A percentile compares a stretch with the other conserved stretches of the same genome.
These are phyloP conservation scores for Lophochroa leadbeateri DNA, from an alignment of 2,113 vertebrate species.

Conservation along the genomic window DNA sequence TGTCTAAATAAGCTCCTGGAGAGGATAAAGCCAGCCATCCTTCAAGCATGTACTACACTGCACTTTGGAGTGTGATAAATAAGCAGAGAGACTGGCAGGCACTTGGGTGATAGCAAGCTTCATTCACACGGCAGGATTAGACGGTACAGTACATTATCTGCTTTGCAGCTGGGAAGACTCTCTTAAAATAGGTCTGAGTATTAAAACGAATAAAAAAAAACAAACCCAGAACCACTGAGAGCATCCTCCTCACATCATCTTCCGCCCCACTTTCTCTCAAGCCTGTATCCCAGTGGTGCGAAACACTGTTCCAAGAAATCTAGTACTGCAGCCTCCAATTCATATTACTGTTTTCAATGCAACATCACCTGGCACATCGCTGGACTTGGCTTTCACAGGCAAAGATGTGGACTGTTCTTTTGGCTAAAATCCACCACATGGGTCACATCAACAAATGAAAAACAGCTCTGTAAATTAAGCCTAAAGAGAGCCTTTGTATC, in stretches of 20 bases:
- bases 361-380: background rate
- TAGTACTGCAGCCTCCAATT: background rate
- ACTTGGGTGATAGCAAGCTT: background rate
- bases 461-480: background rate
- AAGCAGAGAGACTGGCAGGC: conserved; percentile 26
- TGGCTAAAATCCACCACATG: background rate
- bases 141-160: background rate
- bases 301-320: background rate
- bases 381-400: background rate
- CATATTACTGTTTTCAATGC: background rate
- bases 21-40: background rate
- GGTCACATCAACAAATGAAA: background rate
- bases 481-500: background rate
- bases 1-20: background rate
- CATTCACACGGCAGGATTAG: background rate
- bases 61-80: background rate
- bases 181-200: conserved; percentile 37
- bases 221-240: background rate
- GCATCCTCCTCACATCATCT: background rate
- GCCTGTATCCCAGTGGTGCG: background rate
- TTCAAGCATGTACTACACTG: background rate
- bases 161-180: conserved; percentile 12
- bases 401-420: background rate
- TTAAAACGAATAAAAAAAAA: background rate
- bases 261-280: conserved; percentile 1